Conservation (phyloP, 1,140 invertebrate genomes). For the Latrodectus geometricus region DNA sequence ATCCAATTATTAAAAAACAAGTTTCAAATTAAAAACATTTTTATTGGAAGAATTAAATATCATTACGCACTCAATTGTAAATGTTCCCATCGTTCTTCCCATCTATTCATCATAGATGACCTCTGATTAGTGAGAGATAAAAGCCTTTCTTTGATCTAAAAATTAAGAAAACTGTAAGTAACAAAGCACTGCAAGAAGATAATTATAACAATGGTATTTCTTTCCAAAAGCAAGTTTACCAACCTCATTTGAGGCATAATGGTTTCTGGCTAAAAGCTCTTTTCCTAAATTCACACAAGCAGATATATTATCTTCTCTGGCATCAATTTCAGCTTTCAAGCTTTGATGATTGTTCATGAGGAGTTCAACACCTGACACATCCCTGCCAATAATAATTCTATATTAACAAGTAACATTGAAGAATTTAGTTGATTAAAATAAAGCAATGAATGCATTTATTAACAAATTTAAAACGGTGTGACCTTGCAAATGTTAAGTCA, state of each 20-base stretch:
- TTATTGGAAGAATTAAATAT: not conserved
- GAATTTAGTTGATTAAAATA: not conserved
- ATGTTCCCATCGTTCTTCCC: slow-evolving; percentile 99
- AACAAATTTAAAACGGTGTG: not conserved
- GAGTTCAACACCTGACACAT: slow-evolving; percentile 97
- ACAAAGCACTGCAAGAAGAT: slow-evolving; percentile 16
- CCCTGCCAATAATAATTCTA: slow-evolving; percentile 73
- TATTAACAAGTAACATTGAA: not conserved
- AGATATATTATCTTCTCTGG: slow-evolving; percentile 96
- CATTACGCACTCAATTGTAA: slow-evolving; percentile 83
- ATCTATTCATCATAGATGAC: slow-evolving; percentile 90
- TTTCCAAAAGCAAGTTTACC: slow-evolving; percentile 12
- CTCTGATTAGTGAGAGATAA: slow-evolving; percentile 90
- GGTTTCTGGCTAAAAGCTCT: slow-evolving; percentile 91
- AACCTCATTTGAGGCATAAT: slow-evolving; percentile 87
- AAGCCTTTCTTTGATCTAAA: slow-evolving; percentile 93
- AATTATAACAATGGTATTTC: not conserved
- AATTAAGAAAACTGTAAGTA: slow-evolving; percentile 34
- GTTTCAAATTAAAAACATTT: not conserved
- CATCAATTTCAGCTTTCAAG: slow-evolving; percentile 98
- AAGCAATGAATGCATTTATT: not conserved
- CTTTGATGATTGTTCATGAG: slow-evolving; percentile 99
- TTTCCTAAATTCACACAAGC: slow-evolving; percentile 95
- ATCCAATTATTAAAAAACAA: slow-evolving; percentile 18
- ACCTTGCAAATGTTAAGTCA: not conserved